These are phyloP conservation scores for Champsocephalus gunnari DNA, from an alignment of 2,797 vertebrate species.

Conservation along the genomic window DNA sequence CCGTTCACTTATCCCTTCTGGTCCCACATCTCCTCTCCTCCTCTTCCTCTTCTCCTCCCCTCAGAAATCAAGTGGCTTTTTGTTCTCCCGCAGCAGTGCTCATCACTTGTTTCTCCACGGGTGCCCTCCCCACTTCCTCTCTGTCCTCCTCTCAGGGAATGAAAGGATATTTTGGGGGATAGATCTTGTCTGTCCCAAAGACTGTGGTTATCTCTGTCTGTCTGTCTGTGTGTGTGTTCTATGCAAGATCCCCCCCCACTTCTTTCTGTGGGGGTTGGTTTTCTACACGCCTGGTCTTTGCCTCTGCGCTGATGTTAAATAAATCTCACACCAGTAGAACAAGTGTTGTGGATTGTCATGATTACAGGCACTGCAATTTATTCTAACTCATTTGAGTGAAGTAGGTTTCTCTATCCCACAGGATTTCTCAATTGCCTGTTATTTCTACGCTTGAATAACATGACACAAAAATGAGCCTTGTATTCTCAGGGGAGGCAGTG, in stretches of 20 bases:
- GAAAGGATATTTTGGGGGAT: conserved; percentile 60
- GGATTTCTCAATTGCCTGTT: conserved; percentile 57
- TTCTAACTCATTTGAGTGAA: conserved; percentile 46
- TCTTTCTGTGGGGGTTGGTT: conserved; percentile 2
- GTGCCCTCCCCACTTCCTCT: conserved; percentile 42
- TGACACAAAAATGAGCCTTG: conserved; percentile 48
- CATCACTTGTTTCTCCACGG: conserved; percentile 75
- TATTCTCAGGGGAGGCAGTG: conserved; percentile 32
- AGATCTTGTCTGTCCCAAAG: conserved; percentile 53
- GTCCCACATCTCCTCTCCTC: conserved; percentile 55
- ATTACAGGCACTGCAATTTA: conserved; percentile 45
- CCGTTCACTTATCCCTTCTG: conserved; percentile 54
- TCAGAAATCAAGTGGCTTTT: conserved; percentile 79
- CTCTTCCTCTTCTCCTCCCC: conserved; percentile 41
- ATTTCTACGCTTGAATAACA: conserved; percentile 50
- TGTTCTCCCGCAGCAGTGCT: conserved; percentile 77
- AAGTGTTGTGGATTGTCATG: conserved; percentile 45
- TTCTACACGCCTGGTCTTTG: conserved; percentile 4
- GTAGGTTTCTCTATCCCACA: conserved; percentile 51
- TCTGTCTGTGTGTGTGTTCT: conserved; percentile 15
- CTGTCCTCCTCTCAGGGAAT: conserved; percentile 50
- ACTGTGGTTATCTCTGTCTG: conserved; percentile 47
- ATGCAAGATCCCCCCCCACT: conserved; percentile 5
- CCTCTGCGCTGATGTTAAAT: conserved; percentile 36
- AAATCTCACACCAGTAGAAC: conserved; percentile 26